Conservation (phyloP, 2,888 invertebrate species). For the Octonoba sinensis region DNA sequence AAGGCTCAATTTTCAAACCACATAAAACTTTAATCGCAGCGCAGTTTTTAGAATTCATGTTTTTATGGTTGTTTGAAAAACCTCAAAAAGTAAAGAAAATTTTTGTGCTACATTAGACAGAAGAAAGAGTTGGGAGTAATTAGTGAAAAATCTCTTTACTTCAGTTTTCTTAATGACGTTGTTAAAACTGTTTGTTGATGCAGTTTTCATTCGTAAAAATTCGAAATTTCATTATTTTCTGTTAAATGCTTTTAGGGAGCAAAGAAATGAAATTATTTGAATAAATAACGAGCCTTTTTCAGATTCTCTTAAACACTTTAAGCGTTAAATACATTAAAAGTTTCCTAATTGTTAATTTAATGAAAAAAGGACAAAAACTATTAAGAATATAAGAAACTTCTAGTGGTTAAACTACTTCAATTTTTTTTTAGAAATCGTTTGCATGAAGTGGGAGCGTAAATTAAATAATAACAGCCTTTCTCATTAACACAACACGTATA, state of each 20-base stretch:
- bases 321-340: slow-evolving; percentile 5
- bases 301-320: slow-evolving; percentile 11
- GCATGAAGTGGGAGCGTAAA: too few relatives aligned
- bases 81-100: too few relatives aligned
- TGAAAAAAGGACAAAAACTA: background rate
- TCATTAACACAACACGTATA: too few relatives aligned
- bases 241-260: background rate
- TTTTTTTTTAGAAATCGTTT: too few relatives aligned
- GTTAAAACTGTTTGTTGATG: slow-evolving; percentile 10
- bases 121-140: background rate
- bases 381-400: too few relatives aligned
- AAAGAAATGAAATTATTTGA: slow-evolving; percentile 42
- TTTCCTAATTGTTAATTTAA: slow-evolving; percentile 40
- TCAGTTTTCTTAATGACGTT: slow-evolving; percentile 5
- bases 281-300: slow-evolving; percentile 29
- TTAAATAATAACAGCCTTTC: too few relatives aligned
- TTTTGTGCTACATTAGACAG: too few relatives aligned
- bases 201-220: background rate
- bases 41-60: too few relatives aligned
- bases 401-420: too few relatives aligned
- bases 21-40: slow-evolving; percentile 7
- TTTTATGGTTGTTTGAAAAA: too few relatives aligned
- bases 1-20: background rate
- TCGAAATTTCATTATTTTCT: slow-evolving; percentile 6
- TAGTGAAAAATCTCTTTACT: background rate